Conservation (phyloP, 2,888 invertebrate species). For the Hypomecis punctinalis region DNA sequence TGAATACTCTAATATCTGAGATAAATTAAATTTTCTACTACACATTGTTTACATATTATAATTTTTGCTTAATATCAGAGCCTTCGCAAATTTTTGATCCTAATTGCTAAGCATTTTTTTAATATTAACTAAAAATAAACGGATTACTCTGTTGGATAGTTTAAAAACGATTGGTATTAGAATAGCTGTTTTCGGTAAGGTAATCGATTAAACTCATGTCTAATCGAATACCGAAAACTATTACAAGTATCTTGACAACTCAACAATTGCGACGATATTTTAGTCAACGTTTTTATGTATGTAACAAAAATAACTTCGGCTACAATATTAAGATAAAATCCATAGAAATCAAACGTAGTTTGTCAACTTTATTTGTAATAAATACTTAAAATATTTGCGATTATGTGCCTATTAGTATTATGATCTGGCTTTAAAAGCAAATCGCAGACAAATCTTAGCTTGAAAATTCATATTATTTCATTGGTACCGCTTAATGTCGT, state of each 20-base stretch:
- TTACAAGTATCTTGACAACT: neutral
- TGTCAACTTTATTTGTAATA: conserved; percentile 1
- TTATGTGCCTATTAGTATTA: no score
- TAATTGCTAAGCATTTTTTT: no score
- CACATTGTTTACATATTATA: no score
- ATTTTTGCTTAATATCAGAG: no score
- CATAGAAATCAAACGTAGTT: neutral
- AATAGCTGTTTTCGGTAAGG: conserved; percentile 3
- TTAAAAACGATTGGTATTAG: neutral
- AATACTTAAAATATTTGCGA: neutral
- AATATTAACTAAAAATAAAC: no score
- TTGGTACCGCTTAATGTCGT: no score
- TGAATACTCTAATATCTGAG: no score
- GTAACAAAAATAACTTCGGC: neutral
- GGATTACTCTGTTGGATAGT: neutral
- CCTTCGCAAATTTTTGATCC: no score
- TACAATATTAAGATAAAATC: neutral
- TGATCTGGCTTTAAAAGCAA: no score
- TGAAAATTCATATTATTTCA: no score
- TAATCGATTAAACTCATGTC: conserved; percentile 20
- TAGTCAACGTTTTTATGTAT: neutral
- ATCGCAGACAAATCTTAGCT: no score
- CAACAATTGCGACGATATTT: conserved; percentile 14
- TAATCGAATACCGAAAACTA: conserved; percentile 4
- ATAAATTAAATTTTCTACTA: no score